phyloP scores from a whole-genome alignment of 2,888 invertebrate species.

The Hipparchia sbordonii region DNA sequence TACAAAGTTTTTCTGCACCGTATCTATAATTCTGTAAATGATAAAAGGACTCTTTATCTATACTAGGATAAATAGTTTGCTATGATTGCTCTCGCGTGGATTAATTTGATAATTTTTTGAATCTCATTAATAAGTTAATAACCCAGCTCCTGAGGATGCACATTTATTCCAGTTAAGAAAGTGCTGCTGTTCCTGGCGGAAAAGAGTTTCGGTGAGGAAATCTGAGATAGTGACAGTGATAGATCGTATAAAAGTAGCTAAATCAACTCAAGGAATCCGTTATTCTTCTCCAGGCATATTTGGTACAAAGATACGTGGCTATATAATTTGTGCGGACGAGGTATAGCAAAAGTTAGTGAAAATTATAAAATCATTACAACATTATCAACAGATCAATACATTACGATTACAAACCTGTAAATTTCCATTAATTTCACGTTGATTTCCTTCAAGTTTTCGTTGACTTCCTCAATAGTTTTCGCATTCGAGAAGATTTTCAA shows the following conservation, averaged over 20 bases:
- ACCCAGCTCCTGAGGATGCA: no score
- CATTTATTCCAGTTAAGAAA: no score
- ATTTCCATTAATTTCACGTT: slow-evolving; percentile 57
- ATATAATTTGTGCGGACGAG: background rate
- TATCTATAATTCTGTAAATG: slow-evolving; percentile 34
- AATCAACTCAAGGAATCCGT: no score
- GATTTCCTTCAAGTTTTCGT: slow-evolving; percentile 53
- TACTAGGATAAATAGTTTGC: background rate
- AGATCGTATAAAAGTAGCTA: no score
- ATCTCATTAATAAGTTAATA: no score
- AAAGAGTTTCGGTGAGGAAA: no score
- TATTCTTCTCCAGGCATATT: background rate
- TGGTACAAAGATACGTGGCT: no score
- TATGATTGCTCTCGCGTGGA: no score
- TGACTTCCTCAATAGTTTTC: slow-evolving; percentile 44
- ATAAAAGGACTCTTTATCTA: background rate
- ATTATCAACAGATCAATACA: background rate
- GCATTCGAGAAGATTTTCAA: slow-evolving; percentile 48
- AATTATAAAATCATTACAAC: background rate
- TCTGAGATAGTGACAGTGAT: no score
- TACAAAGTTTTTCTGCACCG: slow-evolving; percentile 45
- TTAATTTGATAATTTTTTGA: no score
- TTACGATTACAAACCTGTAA: slow-evolving; percentile 50
- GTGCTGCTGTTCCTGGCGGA: no score
- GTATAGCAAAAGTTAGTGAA: background rate